Conservation (phyloP, 2,888 invertebrate genomes). For the Acanthosoma haemorrhoidale region DNA sequence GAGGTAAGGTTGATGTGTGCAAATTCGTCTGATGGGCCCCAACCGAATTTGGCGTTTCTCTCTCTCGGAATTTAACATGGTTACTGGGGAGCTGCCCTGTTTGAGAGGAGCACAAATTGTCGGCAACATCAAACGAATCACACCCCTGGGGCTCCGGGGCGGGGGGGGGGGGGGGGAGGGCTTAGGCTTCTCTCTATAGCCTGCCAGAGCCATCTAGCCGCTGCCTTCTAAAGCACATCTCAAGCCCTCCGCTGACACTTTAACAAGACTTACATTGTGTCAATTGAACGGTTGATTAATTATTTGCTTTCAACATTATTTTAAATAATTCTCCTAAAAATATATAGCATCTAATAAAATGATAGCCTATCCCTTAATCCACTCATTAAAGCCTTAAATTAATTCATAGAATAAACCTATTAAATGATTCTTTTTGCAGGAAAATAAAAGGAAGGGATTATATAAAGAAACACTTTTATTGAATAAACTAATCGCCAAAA, state of each 20-base stretch:
- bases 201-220: neutral
- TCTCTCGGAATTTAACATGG: conserved; percentile 31
- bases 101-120: conserved; percentile 27
- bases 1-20: conserved; percentile 31
- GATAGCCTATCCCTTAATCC: too few species aligned
- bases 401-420: too few species aligned
- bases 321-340: neutral
- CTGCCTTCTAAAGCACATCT: neutral
- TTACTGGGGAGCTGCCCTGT: conserved; percentile 27
- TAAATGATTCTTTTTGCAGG: too few species aligned
- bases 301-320: neutral
- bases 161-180: neutral
- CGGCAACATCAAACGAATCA: conserved; percentile 35
- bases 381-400: too few species aligned
- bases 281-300: neutral
- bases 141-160: conserved; percentile 1
- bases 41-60: conserved; percentile 33
- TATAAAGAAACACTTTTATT: too few species aligned
- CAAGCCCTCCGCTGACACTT: neutral
- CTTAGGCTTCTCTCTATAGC: neutral
- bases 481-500: too few species aligned
- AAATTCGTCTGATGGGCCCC: conserved; percentile 33
- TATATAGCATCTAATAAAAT: neutral
- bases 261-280: neutral
- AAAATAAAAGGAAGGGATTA: too few species aligned